Conservation (phyloP, 2,888 invertebrate genomes). For the Atethmia centrago region DNA sequence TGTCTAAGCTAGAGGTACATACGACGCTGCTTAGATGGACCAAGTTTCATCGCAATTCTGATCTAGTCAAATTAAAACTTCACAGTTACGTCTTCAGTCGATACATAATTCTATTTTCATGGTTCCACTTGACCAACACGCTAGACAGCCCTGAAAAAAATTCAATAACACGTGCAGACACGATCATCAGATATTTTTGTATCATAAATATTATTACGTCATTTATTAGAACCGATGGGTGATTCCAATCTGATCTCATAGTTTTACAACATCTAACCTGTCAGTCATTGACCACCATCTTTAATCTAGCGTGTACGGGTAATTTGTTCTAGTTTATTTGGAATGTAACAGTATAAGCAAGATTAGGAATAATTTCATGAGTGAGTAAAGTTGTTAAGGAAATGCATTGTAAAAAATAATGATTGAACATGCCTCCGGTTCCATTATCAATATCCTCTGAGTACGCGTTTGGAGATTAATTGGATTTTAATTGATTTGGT, state of each 20-base stretch:
- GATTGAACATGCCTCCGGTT: constrained; percentile 48
- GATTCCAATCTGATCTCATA: constrained; percentile 41
- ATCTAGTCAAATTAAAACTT: not conserved
- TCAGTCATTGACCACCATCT: constrained; percentile 7
- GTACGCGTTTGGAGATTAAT: constrained; percentile 17
- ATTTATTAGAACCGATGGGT: constrained; percentile 41
- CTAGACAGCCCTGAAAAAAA: constrained; percentile 48
- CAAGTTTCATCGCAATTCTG: not conserved
- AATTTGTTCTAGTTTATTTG: constrained; percentile 11
- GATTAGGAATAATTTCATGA: constrained; percentile 25
- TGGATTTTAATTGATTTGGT: constrained; percentile 27
- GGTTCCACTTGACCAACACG: constrained; percentile 15
- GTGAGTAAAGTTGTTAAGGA: constrained; percentile 28
- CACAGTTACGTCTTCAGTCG: not conserved
- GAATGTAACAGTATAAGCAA: constrained; percentile 22
- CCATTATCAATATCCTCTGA: constrained; percentile 31
- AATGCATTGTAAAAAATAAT: constrained; percentile 52
- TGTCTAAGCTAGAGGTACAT: too few species aligned
- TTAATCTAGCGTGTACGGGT: constrained; percentile 4
- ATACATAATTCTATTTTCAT: constrained; percentile 13
- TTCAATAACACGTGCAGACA: constrained; percentile 38
- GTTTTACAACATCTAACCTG: constrained; percentile 36
- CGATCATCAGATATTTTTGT: constrained; percentile 39
- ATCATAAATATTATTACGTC: constrained; percentile 51
- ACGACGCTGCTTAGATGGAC: not conserved